A percentile compares a stretch with the other conserved stretches of the same genome.
Conservation (phyloP, 1,140 invertebrate genomes). For the Heliconius eleuchia region DNA sequence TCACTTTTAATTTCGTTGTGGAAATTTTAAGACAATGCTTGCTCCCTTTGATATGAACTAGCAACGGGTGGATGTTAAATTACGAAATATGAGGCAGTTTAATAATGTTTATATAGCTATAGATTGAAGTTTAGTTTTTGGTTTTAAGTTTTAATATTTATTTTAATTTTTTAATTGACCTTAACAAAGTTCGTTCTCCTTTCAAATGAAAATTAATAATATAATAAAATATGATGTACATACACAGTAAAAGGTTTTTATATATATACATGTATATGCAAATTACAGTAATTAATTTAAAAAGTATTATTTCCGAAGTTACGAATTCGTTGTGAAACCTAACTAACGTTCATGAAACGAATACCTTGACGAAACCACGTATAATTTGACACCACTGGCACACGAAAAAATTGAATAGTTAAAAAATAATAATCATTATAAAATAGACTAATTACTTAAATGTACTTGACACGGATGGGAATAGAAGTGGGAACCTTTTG, state of each 20-base stretch:
- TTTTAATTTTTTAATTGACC: background rate
- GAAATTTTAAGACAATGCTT: conserved; percentile 54
- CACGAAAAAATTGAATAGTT: conserved; percentile 43
- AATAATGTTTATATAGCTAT: background rate
- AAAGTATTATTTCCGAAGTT: background rate
- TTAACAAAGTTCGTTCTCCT: background rate
- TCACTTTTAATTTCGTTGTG: conserved; percentile 74
- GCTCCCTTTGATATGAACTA: conserved; percentile 22
- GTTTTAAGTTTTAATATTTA: background rate
- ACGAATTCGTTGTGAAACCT: background rate
- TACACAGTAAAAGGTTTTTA: background rate
- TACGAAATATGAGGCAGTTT: background rate
- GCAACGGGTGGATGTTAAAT: background rate
- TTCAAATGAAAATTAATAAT: background rate
- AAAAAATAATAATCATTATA: conserved; percentile 42
- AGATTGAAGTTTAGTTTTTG: background rate
- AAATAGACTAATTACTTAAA: conserved; percentile 51
- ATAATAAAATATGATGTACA: background rate
- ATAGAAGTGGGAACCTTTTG: conserved; percentile 61
- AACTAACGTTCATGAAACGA: conserved; percentile 47
- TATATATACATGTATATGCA: background rate
- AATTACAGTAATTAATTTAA: background rate
- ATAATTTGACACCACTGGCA: conserved; percentile 54
- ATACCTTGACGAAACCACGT: conserved; percentile 54
- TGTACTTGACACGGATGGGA: conserved; percentile 69